Base-by-base conservation (phyloP, 2,888 invertebrate genomes). In the Sarcophaga carnaria region DNA sequence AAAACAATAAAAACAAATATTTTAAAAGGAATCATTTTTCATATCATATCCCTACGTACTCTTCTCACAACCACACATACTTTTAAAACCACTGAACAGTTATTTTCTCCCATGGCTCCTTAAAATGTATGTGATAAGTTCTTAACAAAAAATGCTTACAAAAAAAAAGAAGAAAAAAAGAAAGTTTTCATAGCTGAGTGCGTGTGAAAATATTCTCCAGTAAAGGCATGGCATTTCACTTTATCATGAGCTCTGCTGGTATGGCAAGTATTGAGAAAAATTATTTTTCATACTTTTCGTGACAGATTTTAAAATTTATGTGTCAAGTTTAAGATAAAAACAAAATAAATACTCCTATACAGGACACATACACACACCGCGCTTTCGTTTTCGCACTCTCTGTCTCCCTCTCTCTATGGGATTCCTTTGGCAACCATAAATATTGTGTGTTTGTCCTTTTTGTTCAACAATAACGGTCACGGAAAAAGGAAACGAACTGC, bases 271-370 rank as follows among this genome's bases (percentile, higher is more conserved):
- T n/a, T 72, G 37, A 62, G 70, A 80, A 54, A 83, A 78, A 74
- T 75, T 70, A 64, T 81, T 84, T 84, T 81, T 79, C 81, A 87
- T 82, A 79, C 71, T 84, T 87, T 83, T 86, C 80, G 81, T 84
- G 87, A 81, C 83, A 87, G 83, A 74, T 87, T 81, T 87, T 81
- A 79, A 87, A 81, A 87, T 84, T 76, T 84, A 84, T 87, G 81
- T 81, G 83, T 87, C 83, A 83, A 83, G 66, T 83, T 81, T 83
- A 81, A 75, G 81, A 83, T 83, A 78, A 75, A 75, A 83, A 67
- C 67, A 77, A 76, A 67, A 64, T 17, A n/a, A 22, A 70, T 25
- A 78, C 77, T 64, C 45, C 49, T 49, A 76, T 14, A n/a, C 64
- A 60, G 59, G 6, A 67, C 64, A 70, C 4, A 47, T 45, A 49